These are phyloP conservation scores for Menura novaehollandiae DNA, from an alignment of 2,113 vertebrate species.

Conservation along the genomic window DNA sequence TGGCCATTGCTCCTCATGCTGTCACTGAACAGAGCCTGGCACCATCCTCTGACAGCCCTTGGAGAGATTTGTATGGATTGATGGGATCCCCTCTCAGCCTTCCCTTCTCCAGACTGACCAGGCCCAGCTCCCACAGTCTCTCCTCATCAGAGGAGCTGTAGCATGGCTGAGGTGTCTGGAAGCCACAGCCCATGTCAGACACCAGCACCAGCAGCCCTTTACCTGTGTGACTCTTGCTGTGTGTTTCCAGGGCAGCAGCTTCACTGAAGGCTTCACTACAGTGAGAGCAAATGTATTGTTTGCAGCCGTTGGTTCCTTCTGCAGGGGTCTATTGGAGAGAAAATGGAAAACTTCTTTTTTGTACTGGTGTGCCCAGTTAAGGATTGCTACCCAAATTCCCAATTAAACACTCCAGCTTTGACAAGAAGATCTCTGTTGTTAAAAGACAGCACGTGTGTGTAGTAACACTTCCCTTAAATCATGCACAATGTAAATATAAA, in stretches of 20 bases:
- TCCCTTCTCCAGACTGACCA: background rate
- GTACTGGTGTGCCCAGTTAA: background rate
- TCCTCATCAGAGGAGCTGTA: background rate
- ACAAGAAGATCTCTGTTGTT: background rate
- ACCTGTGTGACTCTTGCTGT: constrained; percentile 90
- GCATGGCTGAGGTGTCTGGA: background rate
- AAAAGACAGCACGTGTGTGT: fast-evolving
- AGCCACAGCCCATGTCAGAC: background rate
- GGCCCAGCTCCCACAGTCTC: background rate
- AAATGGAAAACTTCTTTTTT: background rate
- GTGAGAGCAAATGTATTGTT: constrained; percentile 81
- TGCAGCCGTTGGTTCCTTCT: constrained; percentile 56
- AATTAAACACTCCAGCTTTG: background rate
- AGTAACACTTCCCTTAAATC: background rate
- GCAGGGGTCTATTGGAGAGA: background rate
- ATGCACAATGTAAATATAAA: background rate
- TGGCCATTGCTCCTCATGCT: background rate
- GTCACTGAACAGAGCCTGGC: background rate
- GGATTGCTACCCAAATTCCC: background rate
- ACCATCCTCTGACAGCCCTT: background rate
- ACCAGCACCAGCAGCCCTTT: background rate
- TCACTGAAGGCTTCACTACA: constrained; percentile 87
- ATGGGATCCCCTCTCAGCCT: background rate
- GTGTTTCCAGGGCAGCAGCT: constrained; percentile 81
- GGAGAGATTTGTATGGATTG: background rate